A percentile compares a stretch with the other conserved stretches of the same genome.
Conservation (phyloP, 2,797 vertebrate species). For the Apogon talboti region DNA sequence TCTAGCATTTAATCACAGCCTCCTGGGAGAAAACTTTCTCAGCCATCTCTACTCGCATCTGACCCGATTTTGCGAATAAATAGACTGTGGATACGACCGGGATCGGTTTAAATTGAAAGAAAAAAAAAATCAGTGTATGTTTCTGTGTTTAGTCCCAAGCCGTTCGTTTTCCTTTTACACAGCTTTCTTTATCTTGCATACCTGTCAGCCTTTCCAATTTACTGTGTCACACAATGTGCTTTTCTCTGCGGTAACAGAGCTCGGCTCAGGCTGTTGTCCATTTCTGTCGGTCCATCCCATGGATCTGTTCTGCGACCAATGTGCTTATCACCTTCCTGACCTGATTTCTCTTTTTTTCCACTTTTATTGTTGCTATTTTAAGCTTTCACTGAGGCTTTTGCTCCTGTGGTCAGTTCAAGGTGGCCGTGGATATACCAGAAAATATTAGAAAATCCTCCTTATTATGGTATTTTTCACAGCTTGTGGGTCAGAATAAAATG, state of each 20-base stretch:
- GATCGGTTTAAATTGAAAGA: conserved; percentile 51
- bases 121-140: conserved; percentile 33
- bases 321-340: conserved; percentile 49
- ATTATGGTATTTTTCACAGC: neutral
- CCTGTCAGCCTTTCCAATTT: conserved; percentile 51
- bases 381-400: conserved; percentile 34
- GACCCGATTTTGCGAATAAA: conserved; percentile 69
- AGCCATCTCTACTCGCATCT: conserved; percentile 41
- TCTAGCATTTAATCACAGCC: conserved; percentile 33
- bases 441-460: conserved; percentile 11
- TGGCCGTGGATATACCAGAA: conserved; percentile 21
- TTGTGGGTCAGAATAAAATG: conserved; percentile 21
- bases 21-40: conserved; percentile 50
- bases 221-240: conserved; percentile 18
- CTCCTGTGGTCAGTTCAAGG: neutral
- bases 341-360: conserved; percentile 58
- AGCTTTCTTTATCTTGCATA: conserved; percentile 53
- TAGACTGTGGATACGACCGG: conserved; percentile 38
- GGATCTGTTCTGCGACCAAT: conserved; percentile 10
- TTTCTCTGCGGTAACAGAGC: conserved; percentile 29
- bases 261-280: conserved; percentile 25
- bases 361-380: conserved; percentile 33
- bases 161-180: conserved; percentile 20
- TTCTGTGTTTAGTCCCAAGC: conserved; percentile 19
- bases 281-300: conserved; percentile 35